Percentiles rank a stretch among this genome's conserved stretches.
These are phyloP conservation scores for Helogale parvula DNA, from an alignment of 2,113 vertebrate genomes.

Conservation along the genomic window DNA sequence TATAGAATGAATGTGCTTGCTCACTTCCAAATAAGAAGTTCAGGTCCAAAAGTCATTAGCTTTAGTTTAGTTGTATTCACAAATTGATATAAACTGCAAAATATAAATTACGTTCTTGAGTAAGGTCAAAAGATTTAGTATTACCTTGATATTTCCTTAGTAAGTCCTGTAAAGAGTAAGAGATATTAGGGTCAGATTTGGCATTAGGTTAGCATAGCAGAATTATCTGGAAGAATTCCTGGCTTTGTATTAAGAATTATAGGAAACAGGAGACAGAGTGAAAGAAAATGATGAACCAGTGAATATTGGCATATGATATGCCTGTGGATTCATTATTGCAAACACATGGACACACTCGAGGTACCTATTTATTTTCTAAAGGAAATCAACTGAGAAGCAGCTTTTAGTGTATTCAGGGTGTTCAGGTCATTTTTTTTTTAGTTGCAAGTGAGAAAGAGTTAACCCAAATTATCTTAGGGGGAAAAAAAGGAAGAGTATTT, in stretches of 20 bases:
- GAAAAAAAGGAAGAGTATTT: neutral
- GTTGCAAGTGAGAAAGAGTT: neutral
- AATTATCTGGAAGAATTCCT: neutral
- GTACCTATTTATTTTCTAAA: neutral
- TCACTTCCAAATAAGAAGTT: slow-evolving; percentile 39
- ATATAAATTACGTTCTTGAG: slow-evolving; percentile 11
- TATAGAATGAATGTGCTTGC: neutral
- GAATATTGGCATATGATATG: neutral
- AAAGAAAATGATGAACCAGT: neutral
- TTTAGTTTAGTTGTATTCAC: neutral
- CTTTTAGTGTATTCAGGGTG: neutral
- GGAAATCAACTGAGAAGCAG: neutral
- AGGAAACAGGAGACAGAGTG: neutral
- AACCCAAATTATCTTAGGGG: neutral
- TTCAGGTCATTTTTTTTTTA: neutral
- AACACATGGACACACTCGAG: neutral
- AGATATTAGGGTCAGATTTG: neutral
- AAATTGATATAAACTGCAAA: neutral
- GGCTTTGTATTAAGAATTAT: neutral
- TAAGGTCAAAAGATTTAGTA: neutral
- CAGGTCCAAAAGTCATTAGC: slow-evolving; percentile 4
- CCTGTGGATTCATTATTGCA: neutral
- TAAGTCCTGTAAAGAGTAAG: neutral
- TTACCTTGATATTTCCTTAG: neutral
- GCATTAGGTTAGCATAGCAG: slow-evolving; percentile 1